Percentiles rank a stretch among this genome's conserved stretches.
These are phyloP conservation scores for Rhagoletis zephyria DNA, from an alignment of 1,140 invertebrate genomes.

Conservation along the genomic window DNA sequence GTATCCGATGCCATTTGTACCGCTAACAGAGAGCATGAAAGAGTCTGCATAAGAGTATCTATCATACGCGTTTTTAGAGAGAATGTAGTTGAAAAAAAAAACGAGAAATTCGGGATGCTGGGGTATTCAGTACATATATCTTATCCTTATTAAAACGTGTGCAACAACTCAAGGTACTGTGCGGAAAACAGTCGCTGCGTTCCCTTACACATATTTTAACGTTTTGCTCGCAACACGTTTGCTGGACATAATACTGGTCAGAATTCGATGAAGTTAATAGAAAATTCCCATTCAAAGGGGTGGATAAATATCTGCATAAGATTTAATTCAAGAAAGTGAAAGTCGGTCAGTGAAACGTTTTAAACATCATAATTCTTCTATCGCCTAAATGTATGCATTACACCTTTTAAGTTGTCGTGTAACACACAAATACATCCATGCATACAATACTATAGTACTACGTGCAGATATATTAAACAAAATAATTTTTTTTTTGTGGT, in stretches of 20 bases:
- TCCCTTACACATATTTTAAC: not conserved
- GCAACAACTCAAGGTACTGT: not conserved
- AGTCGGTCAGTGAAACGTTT: not conserved
- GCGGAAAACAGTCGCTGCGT: not conserved
- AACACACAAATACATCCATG: too few species aligned
- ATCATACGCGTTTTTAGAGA: too few species aligned
- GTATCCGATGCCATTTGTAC: too few species aligned
- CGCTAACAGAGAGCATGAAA: not conserved
- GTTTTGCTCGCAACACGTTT: not conserved
- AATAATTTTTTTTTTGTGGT: too few species aligned
- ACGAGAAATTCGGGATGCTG: constrained; percentile 2
- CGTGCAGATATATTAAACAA: too few species aligned
- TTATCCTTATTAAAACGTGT: not conserved
- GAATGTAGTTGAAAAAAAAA: too few species aligned
- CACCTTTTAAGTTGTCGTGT: too few species aligned
- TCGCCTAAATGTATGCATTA: too few species aligned
- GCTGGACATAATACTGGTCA: not conserved
- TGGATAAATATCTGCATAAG: not conserved
- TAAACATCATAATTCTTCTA: too few species aligned
- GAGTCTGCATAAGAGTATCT: too few species aligned
- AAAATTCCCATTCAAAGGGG: not conserved
- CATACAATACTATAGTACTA: too few species aligned
- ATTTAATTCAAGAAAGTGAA: constrained; percentile 27
- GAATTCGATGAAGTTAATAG: not conserved
- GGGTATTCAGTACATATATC: not conserved